A percentile compares a stretch with the other conserved stretches of the same genome.
phyloP scores from a whole-genome alignment of 2,888 invertebrate genomes.

The Sphaerophoria rueppellii region DNA sequence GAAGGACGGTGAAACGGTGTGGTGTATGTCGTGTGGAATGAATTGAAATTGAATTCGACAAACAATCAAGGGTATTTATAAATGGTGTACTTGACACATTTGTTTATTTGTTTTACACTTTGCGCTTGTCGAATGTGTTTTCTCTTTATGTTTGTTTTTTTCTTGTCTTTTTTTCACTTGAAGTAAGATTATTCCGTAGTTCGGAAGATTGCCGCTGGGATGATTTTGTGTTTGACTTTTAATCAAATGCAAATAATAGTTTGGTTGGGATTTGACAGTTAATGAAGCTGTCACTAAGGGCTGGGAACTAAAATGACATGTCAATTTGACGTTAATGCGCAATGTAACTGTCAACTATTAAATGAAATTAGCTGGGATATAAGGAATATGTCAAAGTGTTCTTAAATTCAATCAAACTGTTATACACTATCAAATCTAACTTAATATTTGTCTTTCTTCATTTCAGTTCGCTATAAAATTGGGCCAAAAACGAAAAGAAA shows the following conservation, averaged over 20 bases:
- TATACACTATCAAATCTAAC: not conserved
- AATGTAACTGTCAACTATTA: too few relatives aligned
- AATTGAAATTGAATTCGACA: slow-evolving; percentile 69
- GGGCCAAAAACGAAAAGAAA: slow-evolving; percentile 85
- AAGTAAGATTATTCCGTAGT: not conserved
- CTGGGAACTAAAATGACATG: not conserved
- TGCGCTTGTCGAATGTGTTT: slow-evolving; percentile 10
- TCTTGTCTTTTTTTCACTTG: slow-evolving; percentile 38
- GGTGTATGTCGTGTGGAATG: slow-evolving; percentile 23
- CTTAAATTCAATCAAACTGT: too few relatives aligned
- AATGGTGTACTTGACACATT: slow-evolving; percentile 67
- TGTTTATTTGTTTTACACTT: slow-evolving; percentile 58
- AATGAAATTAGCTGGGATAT: too few relatives aligned
- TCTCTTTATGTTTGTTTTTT: not conserved
- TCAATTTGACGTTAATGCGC: too few relatives aligned
- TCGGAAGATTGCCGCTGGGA: not conserved
- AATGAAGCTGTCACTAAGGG: slow-evolving; percentile 1
- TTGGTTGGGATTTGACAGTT: not conserved
- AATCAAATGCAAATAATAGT: not conserved
- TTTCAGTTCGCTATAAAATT: slow-evolving; percentile 84
- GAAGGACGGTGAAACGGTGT: not conserved
- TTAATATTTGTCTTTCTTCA: slow-evolving; percentile 47
- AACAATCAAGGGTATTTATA: slow-evolving; percentile 58
- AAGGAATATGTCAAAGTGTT: too few relatives aligned
- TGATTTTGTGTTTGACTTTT: not conserved